Percentiles rank a stretch among this genome's conserved stretches.
These are phyloP conservation scores for Caerostris extrusa DNA, from an alignment of 1,140 invertebrate species.

Conservation along the genomic window DNA sequence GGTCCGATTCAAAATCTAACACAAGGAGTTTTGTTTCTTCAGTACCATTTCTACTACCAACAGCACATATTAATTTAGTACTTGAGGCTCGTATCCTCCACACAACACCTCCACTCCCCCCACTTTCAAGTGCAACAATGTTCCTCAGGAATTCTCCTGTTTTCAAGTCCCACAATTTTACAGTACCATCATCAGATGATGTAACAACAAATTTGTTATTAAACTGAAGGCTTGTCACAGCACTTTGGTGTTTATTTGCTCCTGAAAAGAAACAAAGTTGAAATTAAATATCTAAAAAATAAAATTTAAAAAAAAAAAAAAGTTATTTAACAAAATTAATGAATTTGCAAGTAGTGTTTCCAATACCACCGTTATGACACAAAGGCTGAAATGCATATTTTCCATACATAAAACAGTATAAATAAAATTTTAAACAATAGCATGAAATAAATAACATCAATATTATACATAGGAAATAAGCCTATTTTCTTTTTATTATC, in stretches of 20 bases:
- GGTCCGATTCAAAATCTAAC: slow-evolving; percentile 79
- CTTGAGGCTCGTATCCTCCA: slow-evolving; percentile 98
- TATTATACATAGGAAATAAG: no score
- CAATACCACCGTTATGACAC: no score
- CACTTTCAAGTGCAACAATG: slow-evolving; percentile 94
- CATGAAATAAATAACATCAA: no score
- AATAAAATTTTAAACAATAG: no score
- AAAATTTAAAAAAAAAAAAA: no score
- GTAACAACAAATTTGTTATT: slow-evolving; percentile 99
- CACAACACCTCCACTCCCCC: slow-evolving; percentile 98
- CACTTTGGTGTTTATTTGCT: slow-evolving; percentile 97
- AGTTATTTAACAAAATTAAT: no score
- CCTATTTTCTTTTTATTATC: no score
- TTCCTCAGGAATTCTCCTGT: slow-evolving; percentile 98
- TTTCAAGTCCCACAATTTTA: slow-evolving; percentile 99
- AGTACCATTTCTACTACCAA: slow-evolving; percentile 98
- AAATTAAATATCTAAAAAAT: background rate
- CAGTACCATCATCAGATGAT: slow-evolving; percentile 99
- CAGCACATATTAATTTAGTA: slow-evolving; percentile 98
- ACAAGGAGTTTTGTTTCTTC: slow-evolving; percentile 99
- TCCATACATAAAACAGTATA: no score
- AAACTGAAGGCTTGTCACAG: slow-evolving; percentile 98
- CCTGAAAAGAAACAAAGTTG: slow-evolving; percentile 83
- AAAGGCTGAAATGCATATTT: no score
- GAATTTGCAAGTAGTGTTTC: no score